Conservation (phyloP, 2,113 vertebrate genomes). For the Malurus melanocephalus region DNA sequence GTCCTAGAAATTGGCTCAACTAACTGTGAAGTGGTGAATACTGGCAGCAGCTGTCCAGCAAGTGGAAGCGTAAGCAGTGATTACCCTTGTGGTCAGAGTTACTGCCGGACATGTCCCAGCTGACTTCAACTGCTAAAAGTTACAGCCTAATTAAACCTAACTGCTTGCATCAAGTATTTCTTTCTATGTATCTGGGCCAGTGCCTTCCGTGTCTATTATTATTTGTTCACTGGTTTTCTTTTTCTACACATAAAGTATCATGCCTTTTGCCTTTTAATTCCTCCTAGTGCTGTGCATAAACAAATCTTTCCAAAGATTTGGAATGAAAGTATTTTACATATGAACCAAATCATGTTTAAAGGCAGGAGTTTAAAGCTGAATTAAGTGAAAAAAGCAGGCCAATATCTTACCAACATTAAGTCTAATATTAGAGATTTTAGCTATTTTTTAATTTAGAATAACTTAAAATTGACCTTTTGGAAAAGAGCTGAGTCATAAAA, state of each 20-base stretch:
- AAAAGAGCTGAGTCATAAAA: neutral
- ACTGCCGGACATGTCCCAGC: neutral
- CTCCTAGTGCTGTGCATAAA: neutral
- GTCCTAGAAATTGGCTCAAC: neutral
- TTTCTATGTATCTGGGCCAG: neutral
- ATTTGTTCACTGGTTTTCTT: neutral
- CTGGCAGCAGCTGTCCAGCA: slow-evolving; percentile 3
- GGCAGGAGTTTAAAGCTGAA: neutral
- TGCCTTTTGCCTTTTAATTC: neutral
- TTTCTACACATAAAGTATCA: neutral
- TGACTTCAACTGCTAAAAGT: slow-evolving; percentile 12
- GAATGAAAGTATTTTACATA: neutral
- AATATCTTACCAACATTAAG: neutral
- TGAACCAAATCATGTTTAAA: neutral
- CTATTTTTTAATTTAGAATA: neutral
- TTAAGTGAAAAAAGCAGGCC: neutral
- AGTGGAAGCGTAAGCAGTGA: neutral
- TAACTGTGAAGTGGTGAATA: neutral
- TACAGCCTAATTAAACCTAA: slow-evolving; percentile 14
- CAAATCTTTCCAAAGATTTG: neutral
- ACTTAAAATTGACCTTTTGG: neutral
- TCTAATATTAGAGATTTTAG: neutral
- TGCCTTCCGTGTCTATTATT: neutral
- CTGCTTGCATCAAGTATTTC: neutral
- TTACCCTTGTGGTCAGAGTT: neutral